A percentile compares a stretch with the other conserved stretches of the same genome.
These are phyloP conservation scores for Drosophila ercepeae DNA, from an alignment of 1,140 invertebrate species.

Conservation along the genomic window DNA sequence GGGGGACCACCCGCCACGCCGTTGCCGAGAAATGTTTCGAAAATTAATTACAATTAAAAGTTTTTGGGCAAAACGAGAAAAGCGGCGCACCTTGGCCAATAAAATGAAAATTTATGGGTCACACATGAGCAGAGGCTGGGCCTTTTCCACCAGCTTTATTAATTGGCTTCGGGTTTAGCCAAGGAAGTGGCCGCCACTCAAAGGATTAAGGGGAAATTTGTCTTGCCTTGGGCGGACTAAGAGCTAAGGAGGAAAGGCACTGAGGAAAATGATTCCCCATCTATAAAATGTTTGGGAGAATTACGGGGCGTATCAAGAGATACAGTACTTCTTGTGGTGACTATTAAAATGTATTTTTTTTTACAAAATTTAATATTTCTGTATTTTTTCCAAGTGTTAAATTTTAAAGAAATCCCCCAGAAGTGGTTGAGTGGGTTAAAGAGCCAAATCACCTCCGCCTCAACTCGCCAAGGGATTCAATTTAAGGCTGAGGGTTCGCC, in stretches of 20 bases:
- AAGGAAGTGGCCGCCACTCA: constrained; percentile 44
- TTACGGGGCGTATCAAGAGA: too few species aligned
- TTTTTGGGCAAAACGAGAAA: constrained; percentile 25
- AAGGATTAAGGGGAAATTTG: constrained; percentile 61
- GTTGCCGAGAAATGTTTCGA: constrained; percentile 41
- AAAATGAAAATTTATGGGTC: constrained; percentile 80
- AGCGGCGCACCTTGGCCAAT: constrained; percentile 69
- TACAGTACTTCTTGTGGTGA: too few species aligned
- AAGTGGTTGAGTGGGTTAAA: constrained; percentile 30
- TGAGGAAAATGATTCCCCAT: neutral
- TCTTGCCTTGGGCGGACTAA: constrained; percentile 59
- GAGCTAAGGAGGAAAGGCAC: constrained; percentile 41
- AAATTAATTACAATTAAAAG: constrained; percentile 81
- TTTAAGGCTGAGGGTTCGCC: constrained; percentile 34
- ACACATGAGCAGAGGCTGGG: constrained; percentile 59
- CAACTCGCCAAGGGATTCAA: constrained; percentile 31
- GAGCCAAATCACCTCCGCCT: constrained; percentile 33
- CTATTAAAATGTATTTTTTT: neutral
- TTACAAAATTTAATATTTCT: neutral
- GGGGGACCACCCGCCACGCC: constrained; percentile 56
- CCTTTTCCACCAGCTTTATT: constrained; percentile 55
- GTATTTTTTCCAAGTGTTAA: neutral
- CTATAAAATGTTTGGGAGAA: too few species aligned
- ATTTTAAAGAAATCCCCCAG: neutral
- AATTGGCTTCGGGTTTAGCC: constrained; percentile 52